phyloP scores from a whole-genome alignment of 1,140 invertebrate species.

The Hypsibius dujardini region DNA sequence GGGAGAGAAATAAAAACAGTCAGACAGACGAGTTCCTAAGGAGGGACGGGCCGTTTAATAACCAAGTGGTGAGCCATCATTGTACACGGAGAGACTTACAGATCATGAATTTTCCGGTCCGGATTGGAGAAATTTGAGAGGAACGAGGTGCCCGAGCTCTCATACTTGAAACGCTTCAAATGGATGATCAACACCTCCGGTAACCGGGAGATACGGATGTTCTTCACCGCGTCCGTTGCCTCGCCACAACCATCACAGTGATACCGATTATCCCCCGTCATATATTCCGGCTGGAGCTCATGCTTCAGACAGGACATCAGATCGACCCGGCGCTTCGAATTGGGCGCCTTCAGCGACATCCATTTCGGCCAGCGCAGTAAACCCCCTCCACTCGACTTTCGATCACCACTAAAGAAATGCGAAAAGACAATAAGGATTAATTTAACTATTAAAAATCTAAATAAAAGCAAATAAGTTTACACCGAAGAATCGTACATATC shows the following conservation, averaged over 20 bases:
- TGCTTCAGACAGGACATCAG: background rate
- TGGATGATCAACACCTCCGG: conserved; percentile 9
- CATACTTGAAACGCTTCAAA: conserved; percentile 12
- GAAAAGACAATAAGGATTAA: too few species aligned
- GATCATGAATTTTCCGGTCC: conserved; percentile 14
- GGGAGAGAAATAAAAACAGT: too few species aligned
- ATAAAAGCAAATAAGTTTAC: too few species aligned
- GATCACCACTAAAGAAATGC: too few species aligned
- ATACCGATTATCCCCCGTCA: conserved; percentile 13
- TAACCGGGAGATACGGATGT: conserved; percentile 7
- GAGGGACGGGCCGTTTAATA: too few species aligned
- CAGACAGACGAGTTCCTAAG: too few species aligned
- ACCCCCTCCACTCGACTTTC: too few species aligned
- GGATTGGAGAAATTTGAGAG: conserved; percentile 6
- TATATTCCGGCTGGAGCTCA: background rate
- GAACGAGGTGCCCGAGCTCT: background rate
- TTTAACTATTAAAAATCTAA: too few species aligned
- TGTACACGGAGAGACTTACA: background rate
- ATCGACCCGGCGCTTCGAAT: background rate
- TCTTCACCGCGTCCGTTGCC: conserved; percentile 5
- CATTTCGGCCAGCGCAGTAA: conserved; percentile 7
- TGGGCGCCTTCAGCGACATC: background rate
- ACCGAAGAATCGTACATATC: too few species aligned
- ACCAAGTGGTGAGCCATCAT: too few species aligned
- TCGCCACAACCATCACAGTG: conserved; percentile 4